Base-by-base conservation (phyloP, 2,113 vertebrate species). In the Orientallactaga bullata region DNA sequence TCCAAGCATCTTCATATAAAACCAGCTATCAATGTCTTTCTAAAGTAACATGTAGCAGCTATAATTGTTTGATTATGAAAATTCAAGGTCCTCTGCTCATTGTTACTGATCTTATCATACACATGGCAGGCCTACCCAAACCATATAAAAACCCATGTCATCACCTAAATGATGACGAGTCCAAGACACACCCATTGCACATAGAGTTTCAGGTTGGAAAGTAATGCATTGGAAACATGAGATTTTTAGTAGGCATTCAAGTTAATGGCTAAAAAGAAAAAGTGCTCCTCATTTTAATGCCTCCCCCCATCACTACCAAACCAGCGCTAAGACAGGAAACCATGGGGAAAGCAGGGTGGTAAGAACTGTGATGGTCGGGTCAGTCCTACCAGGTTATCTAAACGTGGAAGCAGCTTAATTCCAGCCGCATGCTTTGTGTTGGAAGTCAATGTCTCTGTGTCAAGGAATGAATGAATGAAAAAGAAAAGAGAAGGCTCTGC, bases 401-500 rank as follows among this genome's bases (percentile, higher is more conserved):
- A 93, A 10, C 7, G 85, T 63, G 51, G 68, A 88, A 81, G 24
- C 17, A 58, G 81, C 74, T 78, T 74, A 83, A 80, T 21, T 37
- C 24, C 39, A 61, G 39, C 37, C 78, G 2, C 0, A 7, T 7
- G 55, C 42, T 92, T 83, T 94, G 73, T 81, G 6, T 0, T 30
- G 10, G 35, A 7, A 87, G 26, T 86, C 68, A 84, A 20, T 6
- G 78, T 74, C 92, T 90, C 85, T 60, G 55, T 72, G 74, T 88
- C 83, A 63, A 26, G 60, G 60, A 91, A 65, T 39, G 55, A 23
- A 8, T 7, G 35, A 61, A 83, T 84, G 96, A 92, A 71, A 20
- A 42, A 78, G 60, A 91, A 92, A 82, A 61, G 30, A 87, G 79
- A 66, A 88, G 39, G 4, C 26, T 73, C 28, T 88, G 81, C 26